phyloP scores from a whole-genome alignment of 2,888 invertebrate species.

The Patella depressa region DNA sequence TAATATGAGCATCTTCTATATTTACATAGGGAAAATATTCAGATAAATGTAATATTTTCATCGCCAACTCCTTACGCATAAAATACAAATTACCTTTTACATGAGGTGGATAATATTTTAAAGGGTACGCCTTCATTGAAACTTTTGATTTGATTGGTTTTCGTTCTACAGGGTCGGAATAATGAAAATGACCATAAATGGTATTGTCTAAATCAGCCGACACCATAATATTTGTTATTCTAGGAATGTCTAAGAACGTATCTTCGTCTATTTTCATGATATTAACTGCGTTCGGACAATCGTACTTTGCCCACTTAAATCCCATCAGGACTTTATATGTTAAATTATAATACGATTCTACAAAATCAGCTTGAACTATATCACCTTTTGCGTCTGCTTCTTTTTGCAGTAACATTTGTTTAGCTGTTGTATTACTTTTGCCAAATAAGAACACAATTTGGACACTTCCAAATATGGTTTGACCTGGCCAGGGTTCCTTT shows the following conservation, averaged over 20 bases:
- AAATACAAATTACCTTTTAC: constrained; percentile 48
- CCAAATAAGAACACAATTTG: constrained; percentile 31
- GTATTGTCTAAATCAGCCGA: constrained; percentile 7
- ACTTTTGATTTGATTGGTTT: constrained; percentile 45
- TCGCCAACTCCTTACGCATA: constrained; percentile 42
- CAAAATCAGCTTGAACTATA: constrained; percentile 47
- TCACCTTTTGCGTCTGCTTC: constrained; percentile 36
- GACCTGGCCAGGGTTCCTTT: constrained; percentile 17
- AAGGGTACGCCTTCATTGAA: constrained; percentile 32
- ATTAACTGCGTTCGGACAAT: constrained; percentile 53
- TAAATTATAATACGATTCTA: constrained; percentile 63
- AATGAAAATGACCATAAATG: constrained; percentile 17
- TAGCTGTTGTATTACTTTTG: constrained; percentile 24
- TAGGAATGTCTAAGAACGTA: constrained; percentile 70
- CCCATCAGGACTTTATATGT: constrained; percentile 66
- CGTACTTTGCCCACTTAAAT: constrained; percentile 55
- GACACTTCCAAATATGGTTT: constrained; percentile 13
- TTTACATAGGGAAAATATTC: constrained; percentile 48
- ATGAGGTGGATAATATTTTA: constrained; percentile 43
- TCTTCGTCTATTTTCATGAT: constrained; percentile 66
- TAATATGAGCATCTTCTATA: constrained; percentile 56
- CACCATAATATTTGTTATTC: constrained; percentile 24
- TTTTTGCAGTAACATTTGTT: constrained; percentile 13
- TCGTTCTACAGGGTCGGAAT: constrained; percentile 24
- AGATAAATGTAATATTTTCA: constrained; percentile 38